Evolutionary conservation across 1,140 invertebrate genomes (phyloP).

Genomic region (Yoshiicerus persimilis): DNA sequence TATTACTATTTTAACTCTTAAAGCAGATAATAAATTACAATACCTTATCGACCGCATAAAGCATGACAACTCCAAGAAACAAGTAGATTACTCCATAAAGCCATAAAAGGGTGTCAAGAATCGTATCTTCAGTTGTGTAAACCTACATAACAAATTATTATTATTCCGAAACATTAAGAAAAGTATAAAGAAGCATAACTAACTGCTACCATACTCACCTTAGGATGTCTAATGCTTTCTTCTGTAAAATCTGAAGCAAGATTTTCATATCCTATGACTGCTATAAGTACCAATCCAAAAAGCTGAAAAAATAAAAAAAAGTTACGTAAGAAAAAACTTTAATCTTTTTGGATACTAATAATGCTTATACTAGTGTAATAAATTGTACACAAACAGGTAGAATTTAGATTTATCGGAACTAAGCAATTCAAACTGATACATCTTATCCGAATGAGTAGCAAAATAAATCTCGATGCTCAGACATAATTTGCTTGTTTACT

Average conservation of each 20-base stretch:
- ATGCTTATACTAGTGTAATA: too few relatives aligned
- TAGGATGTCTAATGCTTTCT: background rate
- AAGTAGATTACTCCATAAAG: conserved; percentile 27
- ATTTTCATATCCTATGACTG: background rate
- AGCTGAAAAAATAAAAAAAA: conserved; percentile 3
- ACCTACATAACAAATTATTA: background rate
- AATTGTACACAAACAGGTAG: too few relatives aligned
- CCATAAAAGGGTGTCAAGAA: background rate
- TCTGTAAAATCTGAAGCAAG: background rate
- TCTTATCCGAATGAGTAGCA: too few relatives aligned
- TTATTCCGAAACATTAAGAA: background rate
- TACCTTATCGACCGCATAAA: conserved; percentile 31
- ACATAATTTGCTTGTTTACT: too few relatives aligned
- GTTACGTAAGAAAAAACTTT: too few relatives aligned
- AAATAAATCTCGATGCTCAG: too few relatives aligned
- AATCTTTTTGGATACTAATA: too few relatives aligned
- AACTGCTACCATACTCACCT: background rate
- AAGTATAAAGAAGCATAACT: too few relatives aligned
- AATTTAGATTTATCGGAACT: too few relatives aligned
- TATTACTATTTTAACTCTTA: too few relatives aligned
- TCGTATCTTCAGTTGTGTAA: background rate
- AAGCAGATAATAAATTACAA: background rate
- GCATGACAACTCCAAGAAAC: conserved; percentile 18
- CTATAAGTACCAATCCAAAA: conserved; percentile 20
- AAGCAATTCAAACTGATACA: too few relatives aligned